These are phyloP conservation scores for Diaphora mendica DNA, from an alignment of 2,888 invertebrate genomes.

Conservation along the genomic window DNA sequence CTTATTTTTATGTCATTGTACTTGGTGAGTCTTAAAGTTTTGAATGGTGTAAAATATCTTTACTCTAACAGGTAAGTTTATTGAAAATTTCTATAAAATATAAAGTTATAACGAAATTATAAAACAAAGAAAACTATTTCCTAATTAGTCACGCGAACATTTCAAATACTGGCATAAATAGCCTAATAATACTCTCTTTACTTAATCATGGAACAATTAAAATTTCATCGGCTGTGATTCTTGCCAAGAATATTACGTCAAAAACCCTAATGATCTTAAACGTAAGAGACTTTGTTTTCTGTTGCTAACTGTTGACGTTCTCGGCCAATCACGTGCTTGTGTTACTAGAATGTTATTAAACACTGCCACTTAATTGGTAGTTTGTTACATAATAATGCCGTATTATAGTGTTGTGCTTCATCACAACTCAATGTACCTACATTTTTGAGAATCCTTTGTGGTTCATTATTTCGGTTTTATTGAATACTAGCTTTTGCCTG, in stretches of 20 bases:
- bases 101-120: background rate
- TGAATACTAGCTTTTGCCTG: no score
- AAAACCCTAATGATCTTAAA: slow-evolving; percentile 25
- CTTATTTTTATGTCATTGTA: background rate
- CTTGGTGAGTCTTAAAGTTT: no score
- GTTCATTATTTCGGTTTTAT: slow-evolving; percentile 2
- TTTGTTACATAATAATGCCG: slow-evolving; percentile 41
- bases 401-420: slow-evolving; percentile 24
- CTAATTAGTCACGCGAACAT: slow-evolving; percentile 41
- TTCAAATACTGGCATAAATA: slow-evolving; percentile 7
- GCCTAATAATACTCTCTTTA: slow-evolving; percentile 18
- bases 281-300: slow-evolving; percentile 34
- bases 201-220: slow-evolving; percentile 39
- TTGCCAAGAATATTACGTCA: slow-evolving; percentile 41
- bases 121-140: slow-evolving; percentile 13
- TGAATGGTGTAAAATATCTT: background rate
- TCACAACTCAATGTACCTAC: slow-evolving; percentile 9
- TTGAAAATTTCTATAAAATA: background rate
- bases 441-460: background rate
- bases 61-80: background rate
- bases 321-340: slow-evolving; percentile 40
- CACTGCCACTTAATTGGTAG: slow-evolving; percentile 40
- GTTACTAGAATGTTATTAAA: slow-evolving; percentile 45
- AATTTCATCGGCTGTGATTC: slow-evolving; percentile 24
- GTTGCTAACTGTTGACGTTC: slow-evolving; percentile 46